These are phyloP conservation scores for Aplocera efformata DNA, from an alignment of 2,888 invertebrate species.

Conservation along the genomic window DNA sequence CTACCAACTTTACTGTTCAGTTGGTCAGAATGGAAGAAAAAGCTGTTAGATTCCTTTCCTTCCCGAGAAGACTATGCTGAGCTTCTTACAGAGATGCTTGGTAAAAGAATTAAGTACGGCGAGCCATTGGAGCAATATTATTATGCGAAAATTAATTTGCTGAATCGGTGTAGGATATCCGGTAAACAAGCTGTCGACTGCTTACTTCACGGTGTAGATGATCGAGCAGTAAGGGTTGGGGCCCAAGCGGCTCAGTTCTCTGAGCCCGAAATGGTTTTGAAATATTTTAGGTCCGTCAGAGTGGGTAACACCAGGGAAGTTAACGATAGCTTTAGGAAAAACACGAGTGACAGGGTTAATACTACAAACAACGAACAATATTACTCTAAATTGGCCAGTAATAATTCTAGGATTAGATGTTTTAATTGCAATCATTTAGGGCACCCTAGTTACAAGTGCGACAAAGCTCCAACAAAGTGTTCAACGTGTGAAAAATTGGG, in stretches of 20 bases:
- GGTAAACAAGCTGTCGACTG: slow-evolving; percentile 25
- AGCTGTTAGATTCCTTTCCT: slow-evolving; percentile 10
- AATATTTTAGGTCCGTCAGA: slow-evolving; percentile 23
- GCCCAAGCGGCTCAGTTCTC: slow-evolving; percentile 27
- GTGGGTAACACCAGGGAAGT: slow-evolving; percentile 7
- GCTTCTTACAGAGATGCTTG: slow-evolving; percentile 7
- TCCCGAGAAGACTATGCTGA: slow-evolving; percentile 9
- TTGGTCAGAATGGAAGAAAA: slow-evolving; percentile 14
- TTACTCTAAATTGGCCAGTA: no score
- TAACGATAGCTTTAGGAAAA: no score
- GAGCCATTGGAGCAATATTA: slow-evolving; percentile 8
- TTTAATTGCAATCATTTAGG: slow-evolving; percentile 24
- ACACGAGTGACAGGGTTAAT: background rate
- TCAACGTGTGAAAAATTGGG: no score
- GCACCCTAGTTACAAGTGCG: slow-evolving; percentile 20
- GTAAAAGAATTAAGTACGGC: background rate
- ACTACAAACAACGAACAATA: no score
- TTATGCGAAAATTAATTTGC: slow-evolving; percentile 19
- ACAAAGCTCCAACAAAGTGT: background rate
- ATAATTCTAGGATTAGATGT: slow-evolving; percentile 5
- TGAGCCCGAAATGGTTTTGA: slow-evolving; percentile 23
- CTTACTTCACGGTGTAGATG: slow-evolving; percentile 23
- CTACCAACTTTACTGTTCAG: slow-evolving; percentile 1
- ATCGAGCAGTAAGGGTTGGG: slow-evolving; percentile 23
- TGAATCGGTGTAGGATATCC: slow-evolving; percentile 23